A percentile compares a stretch with the other conserved stretches of the same genome.
phyloP scores from a whole-genome alignment of 2,888 invertebrate species.

The Ennomos fuscantarius region DNA sequence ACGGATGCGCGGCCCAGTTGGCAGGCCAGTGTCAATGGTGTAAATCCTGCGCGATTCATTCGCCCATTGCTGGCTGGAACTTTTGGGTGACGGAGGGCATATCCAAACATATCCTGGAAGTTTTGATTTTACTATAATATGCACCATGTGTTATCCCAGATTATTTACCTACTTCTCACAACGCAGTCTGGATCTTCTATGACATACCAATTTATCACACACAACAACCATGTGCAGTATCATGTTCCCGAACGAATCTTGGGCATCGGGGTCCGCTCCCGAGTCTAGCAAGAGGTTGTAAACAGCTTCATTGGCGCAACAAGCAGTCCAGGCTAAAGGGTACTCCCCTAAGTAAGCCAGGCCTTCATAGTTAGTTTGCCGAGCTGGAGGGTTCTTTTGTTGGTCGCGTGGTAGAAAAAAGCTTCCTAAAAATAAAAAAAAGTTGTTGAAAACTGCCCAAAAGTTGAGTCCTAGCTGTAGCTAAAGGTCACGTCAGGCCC shows the following conservation, averaged over 20 bases:
- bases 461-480: no score
- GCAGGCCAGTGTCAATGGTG: conserved; percentile 98
- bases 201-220: conserved; percentile 95
- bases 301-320: conserved; percentile 98
- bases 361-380: conserved; percentile 97
- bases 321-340: conserved; percentile 98
- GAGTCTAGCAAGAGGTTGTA: conserved; percentile 97
- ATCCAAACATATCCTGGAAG: conserved; percentile 97
- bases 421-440: conserved; percentile 81
- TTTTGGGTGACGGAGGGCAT: conserved; percentile 97
- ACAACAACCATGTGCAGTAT: conserved; percentile 99
- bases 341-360: conserved; percentile 99
- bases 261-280: conserved; percentile 97
- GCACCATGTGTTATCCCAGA: no score
- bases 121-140: background rate
- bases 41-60: conserved; percentile 94
- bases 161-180: conserved; percentile 57
- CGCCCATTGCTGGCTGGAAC: conserved; percentile 97
- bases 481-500: no score
- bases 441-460: no score
- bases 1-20: conserved; percentile 98
- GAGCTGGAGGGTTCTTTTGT: conserved; percentile 90
- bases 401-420: conserved; percentile 98
- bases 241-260: conserved; percentile 99
- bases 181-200: conserved; percentile 93